Base-by-base conservation (phyloP, 2,113 vertebrate genomes). In the Australoheros scitulus region DNA sequence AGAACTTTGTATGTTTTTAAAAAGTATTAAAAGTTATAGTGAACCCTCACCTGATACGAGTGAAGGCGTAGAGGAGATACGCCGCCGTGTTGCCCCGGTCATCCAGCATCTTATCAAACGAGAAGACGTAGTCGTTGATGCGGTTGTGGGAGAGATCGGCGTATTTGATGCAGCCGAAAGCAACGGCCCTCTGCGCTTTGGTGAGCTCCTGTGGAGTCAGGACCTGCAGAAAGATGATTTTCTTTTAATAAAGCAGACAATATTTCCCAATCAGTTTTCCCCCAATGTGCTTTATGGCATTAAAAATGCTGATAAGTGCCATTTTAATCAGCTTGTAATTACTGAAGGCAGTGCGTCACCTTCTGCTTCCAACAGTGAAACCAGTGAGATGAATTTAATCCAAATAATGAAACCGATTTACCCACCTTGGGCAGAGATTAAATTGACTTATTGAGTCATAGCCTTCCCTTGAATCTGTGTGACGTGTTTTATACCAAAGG, bases 71-170 rank as follows among this genome's bases (percentile, higher is more conserved):
- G 7, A 99, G 95, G 75, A 99, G 93, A 68, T 99, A 99, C 0
- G 98, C 98, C 1, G 98, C 98, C 0, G 98, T 99, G 92, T 99
- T 99, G 47, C 98, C 98, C 82, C 97, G 92, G 94, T 99, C 98
- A 13, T 99, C 98, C 84, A 99, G 93, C 98, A 99, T 99, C 94
- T 99, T 99, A 95, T 99, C 98, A 18, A 99, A 99, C 57, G 98
- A 99, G 95, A 99, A 99, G 38, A 99, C 92, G 18, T 99, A 99
- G 93, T 99, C 98, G 13, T 99, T 99, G 87, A 97, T 94, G 68
- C 98, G 97, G 90, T 99, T 99, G 94, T 99, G 97, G 11, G 97
- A 99, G 11, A 99, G 97, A 90, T 99, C 98, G n/a, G 98, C 97
- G 0, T 99, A 99, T 60, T 98, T 99, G 86, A 99, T 97, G 81